Evolutionary conservation across 2,888 invertebrate genomes (phyloP), one percentile per base, ranked within the genome.

Genomic region (Cheilosia pagana): DNA sequence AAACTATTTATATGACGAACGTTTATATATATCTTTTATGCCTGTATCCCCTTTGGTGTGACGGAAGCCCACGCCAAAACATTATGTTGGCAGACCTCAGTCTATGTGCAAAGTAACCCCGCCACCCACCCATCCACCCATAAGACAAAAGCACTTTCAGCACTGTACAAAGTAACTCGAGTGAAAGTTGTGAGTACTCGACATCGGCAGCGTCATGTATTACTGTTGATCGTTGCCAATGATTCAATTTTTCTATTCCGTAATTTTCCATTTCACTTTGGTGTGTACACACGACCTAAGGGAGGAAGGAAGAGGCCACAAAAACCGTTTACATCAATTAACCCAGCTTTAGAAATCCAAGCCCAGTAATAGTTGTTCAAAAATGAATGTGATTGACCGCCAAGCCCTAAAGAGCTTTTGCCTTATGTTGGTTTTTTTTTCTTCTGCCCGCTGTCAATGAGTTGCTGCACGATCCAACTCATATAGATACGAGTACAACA

Each of bases 171-270:
- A 72, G 72, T 31, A 65, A 53, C 65, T 55, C 31, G 48, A 65
- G 74, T 65, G 74, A 75, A 75, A 75, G 74, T 75, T 57, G 55
- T 59, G 16, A 45, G 28, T 50, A 62, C 7, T 31, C 45, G 35
- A 55, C 60, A 21, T 63, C 45, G 55, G 57, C 60, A 28, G 28
- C 28, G 28, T 28, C 28, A 31, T 65, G 28, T 43, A 57, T 23
- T 39, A 39, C n/a, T 31, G 7, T 23, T 62, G 60, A 62, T 53
- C 53, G 62, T 16, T 62, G 72, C 62, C 52, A 55, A 55, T 74
- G 43, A 53, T 74, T 53, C 16, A 23, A 45, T 25, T 63, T 63
- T 74, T 43, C 55, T 55, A 25, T 53, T 41, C 53, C 31, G 45
- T 52, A 7, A 55, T 55, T 74, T 63, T 35, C 25, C 39, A 5